Base-by-base conservation (phyloP, 1,140 invertebrate genomes). In the Eueides isabella region DNA sequence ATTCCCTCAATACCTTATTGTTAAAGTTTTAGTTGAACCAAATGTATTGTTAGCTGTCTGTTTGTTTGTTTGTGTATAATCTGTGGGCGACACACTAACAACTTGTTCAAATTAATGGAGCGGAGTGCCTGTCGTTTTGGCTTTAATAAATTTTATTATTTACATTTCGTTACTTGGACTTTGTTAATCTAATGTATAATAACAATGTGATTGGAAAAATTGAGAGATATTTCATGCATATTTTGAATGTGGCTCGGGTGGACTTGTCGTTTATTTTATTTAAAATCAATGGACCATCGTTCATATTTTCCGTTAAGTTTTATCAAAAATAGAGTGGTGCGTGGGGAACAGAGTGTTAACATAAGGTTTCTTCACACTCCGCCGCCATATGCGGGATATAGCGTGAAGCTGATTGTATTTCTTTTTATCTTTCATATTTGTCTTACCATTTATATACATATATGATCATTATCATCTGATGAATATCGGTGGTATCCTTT, bases 1-100 rank as follows among this genome's bases (percentile, higher is more conserved):
- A 23, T 23, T 55, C 11, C 23, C 11, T 55, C 26, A 11, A 55
- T 55, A 26, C 48, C 48, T 26, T 55, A 55, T 55, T 55, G 48
- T 55, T 55, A 55, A 55, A 55, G 48, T 55, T 55, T 55, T 55
- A 55, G 48, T 55, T 26, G 11, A 55, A 55, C 48, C 48, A 55
- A 26, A 26, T 55, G 23, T 55, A 55, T 9, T 55, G 9, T 23
- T 55, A 55, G 23, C 48, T 55, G n/a, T n/a, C 12, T 26, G 48
- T 55, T 9, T 26, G 48, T 55, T 26, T 12, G 23, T 44, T 44
- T 26, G 23, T 55, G 6, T 6, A 44, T 44, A 44, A n/a, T 19
- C 41, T 19, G 41, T 44, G 35, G 14, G 14, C 16, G 5, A 38
- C 16, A 16, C 12, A 14, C 41, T 48, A 19, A 19, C 19, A 48